Base-by-base conservation (phyloP, 2,113 vertebrate species). In the Amia ocellicauda region DNA sequence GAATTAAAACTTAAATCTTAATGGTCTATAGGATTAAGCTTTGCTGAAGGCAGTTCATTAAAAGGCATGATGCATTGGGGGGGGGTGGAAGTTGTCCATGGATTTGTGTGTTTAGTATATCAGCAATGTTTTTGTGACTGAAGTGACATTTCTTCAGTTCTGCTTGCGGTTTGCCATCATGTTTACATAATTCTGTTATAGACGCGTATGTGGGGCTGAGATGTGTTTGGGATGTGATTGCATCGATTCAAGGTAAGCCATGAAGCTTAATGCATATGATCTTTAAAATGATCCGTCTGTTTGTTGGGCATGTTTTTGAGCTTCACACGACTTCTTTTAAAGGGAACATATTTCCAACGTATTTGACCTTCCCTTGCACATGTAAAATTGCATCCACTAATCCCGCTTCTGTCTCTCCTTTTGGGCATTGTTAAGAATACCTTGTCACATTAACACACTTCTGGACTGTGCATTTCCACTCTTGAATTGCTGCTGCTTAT, bases 141-240 rank as follows among this genome's bases (percentile, higher is more conserved):
- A 47, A 47, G 8, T 14, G 43, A 47, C 43, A 47, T 47, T 47
- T 14, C n/a, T n/a, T 14, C 43, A 47, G 43, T 3, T 47, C 9
- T 47, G 10, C 4, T 8, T 13, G 11, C 7, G 4, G 43, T 14
- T 47, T 47, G 43, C 3, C 7, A 47, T 47, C 4, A 8, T 4
- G 3, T 13, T 14, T 47, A 16, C 43, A 8, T 47, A 13, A 47
- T 47, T 47, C 43, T 47, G 43, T 47, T 47, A 47, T 47, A 47
- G 43, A 47, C n/a, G n/a, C n/a, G n/a, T n/a, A n/a, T n/a, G n/a
- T n/a, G n/a, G n/a, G n/a, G n/a, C n/a, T n/a, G n/a, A n/a, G 14
- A 47, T 16, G 14, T 47, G 43, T 47, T 47, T 47, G 43, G 43
- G 7, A 47, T 47, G 43, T 47, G 43, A 47, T 47, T 47, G 43